Evolutionary conservation across 2,113 vertebrate species (phyloP).

Genomic region (Takifugu bimaculatus): DNA sequence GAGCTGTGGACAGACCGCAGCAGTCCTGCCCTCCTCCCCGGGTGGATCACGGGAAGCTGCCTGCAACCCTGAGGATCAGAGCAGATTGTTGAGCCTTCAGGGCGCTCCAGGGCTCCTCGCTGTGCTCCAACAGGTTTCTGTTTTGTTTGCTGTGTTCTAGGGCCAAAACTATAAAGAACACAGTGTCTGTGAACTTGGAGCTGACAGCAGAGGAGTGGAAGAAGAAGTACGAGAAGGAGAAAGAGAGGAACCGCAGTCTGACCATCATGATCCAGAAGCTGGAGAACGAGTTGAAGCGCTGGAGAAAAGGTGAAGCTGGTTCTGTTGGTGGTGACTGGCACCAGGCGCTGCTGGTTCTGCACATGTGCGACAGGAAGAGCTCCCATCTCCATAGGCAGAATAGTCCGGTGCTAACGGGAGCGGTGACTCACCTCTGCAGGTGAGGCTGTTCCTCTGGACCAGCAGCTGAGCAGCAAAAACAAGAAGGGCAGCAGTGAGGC

Average conservation of each 20-base stretch:
- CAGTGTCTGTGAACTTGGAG: conserved; percentile 92
- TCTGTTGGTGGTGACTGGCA: no score
- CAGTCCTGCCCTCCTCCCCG: neutral
- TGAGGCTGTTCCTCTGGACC: conserved; percentile 88
- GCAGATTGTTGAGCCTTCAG: no score
- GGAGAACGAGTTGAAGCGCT: conserved; percentile 89
- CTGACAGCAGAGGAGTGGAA: conserved; percentile 95
- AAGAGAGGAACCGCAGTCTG: conserved; percentile 86
- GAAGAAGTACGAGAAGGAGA: conserved; percentile 96
- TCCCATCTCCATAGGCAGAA: no score
- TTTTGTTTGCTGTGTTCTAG: conserved; percentile 57
- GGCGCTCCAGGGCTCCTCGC: neutral
- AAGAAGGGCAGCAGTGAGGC: conserved; percentile 81
- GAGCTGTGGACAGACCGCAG: no score
- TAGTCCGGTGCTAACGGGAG: no score
- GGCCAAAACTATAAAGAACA: conserved; percentile 98
- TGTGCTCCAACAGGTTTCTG: neutral
- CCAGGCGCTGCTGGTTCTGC: no score
- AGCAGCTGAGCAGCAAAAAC: conserved; percentile 86
- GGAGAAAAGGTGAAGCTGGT: conserved; percentile 82
- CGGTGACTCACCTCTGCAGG: conserved; percentile 63
- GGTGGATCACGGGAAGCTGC: no score
- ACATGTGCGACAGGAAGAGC: neutral
- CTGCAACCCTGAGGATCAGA: no score
- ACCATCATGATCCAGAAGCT: conserved; percentile 86